Evolutionary conservation across 2,113 vertebrate species (phyloP), one percentile per base, ranked within the genome.

Genomic region (Atractosteus spatula): DNA sequence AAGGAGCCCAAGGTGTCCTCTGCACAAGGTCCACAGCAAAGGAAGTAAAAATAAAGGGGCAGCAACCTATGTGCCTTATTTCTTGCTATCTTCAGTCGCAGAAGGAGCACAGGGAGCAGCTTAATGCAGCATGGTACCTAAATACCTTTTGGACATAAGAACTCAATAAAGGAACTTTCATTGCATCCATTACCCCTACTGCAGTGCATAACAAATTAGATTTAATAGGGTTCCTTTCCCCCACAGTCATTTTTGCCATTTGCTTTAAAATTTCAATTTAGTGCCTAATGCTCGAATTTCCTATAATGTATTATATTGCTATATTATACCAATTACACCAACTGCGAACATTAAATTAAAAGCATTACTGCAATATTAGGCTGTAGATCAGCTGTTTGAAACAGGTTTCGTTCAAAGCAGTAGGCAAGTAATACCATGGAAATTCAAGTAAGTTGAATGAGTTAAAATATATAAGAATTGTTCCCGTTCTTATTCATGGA

Each of bases 191-290:
- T 94, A 93, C 83, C 92, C 94, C 94, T 94, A 94, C 95, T 94
- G 93, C 68, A 82, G 93, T 94, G 94, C 96, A 95, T 96, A 96
- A 93, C 96, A 97, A 97, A 99, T 98, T 95, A 96, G 93, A 94
- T 95, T 95, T 96, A 96, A 96, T 96, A 95, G 94, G 91, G 90
- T 94, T 93, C 91, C 89, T 93, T 90, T 87, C 88, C 89, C 92
- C 93, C 89, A 90, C 88, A 94, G 92, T 93, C 92, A 91, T 93
- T 96, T 92, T 92, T 88, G 92, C 89, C 89, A 89, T 94, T 94
- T 92, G 89, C 92, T 93, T 94, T 92, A 93, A 94, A 95, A 93
- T 94, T 96, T 95, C 95, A 97, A 94, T 96, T 96, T 95, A 92
- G 92, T 92, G 86, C 93, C 92, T 94, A 87, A 91, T 92, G 92